Base-by-base conservation (phyloP, 2,797 vertebrate genomes). In the Cyclopterus lumpus region DNA sequence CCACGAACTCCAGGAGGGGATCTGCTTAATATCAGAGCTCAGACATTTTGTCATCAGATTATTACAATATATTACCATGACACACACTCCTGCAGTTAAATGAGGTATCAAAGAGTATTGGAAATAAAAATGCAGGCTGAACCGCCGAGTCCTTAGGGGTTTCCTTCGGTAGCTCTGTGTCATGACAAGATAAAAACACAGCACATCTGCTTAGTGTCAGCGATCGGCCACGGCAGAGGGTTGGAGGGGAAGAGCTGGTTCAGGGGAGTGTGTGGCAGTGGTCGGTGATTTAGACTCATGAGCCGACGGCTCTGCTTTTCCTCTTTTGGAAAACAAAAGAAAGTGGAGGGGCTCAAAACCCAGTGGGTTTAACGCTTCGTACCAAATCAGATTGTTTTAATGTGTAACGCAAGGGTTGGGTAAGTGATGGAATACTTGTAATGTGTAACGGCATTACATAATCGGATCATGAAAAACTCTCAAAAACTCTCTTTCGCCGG, bases 161-260 rank as follows among this genome's bases (percentile, higher is more conserved):
- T 86, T 84, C 86, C 67, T 84, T 86, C 89, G 86, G 94, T 93
- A 95, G 93, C 91, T 85, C 65, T 69, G 46, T 89, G 89, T 91
- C 80, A 82, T 76, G 88, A 89, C 84, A 77, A 93, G 93, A 94
- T 93, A n/a, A 91, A 93, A 93, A 82, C 61, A 57, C 62, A 76
- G 74, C 69, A 79, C 91, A 88, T 94, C 94, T 95, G 94, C 88
- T 93, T 83, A 92, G 79, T 79, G 90, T 95, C 94, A 94, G 83
- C 81, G 44, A 65, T 85, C 70, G 57, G 68, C 69, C 75, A 24
- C 55, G 24, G 84, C 72, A 67, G 26, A 62, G 71, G 79, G 74
- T 68, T 84, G 81, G 67, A 88, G n/a, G 78, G 76, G 83, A 89
- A 89, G 83, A 89, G 85, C 88, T 67, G 73, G 81, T 26, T 4